Evolutionary conservation across 2,797 vertebrate genomes (phyloP).

Genomic region (Sarcoramphus papa): DNA sequence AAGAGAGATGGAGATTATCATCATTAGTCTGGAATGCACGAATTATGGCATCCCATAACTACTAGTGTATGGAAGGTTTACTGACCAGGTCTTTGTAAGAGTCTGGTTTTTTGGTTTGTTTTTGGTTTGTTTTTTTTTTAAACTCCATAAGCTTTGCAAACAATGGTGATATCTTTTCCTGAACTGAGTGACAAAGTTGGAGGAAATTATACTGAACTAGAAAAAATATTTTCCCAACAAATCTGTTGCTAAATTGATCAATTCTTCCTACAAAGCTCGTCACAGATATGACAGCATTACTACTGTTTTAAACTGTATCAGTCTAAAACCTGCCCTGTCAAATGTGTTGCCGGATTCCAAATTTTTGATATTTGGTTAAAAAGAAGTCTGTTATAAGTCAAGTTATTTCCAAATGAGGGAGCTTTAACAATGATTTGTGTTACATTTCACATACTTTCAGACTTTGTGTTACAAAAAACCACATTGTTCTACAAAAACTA

Average conservation of each 20-base stretch:
- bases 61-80: background rate
- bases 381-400: background rate
- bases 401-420: background rate
- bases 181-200: background rate
- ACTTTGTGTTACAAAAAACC: rapidly evolving
- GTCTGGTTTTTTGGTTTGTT: background rate
- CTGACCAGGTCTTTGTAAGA: background rate
- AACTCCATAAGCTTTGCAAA: background rate
- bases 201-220: background rate
- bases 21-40: background rate
- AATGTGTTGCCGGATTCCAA: background rate
- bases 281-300: background rate
- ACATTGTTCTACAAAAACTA: background rate
- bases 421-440: background rate
- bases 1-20: background rate
- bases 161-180: background rate
- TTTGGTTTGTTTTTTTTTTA: background rate
- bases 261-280: background rate
- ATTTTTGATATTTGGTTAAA: background rate
- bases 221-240: background rate
- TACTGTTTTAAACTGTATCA: background rate
- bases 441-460: background rate
- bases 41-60: background rate
- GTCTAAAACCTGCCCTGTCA: background rate
- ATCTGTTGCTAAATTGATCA: background rate